Evolutionary conservation across 1,140 invertebrate species (phyloP).

Genomic region (Diploscapter pachys): DNA sequence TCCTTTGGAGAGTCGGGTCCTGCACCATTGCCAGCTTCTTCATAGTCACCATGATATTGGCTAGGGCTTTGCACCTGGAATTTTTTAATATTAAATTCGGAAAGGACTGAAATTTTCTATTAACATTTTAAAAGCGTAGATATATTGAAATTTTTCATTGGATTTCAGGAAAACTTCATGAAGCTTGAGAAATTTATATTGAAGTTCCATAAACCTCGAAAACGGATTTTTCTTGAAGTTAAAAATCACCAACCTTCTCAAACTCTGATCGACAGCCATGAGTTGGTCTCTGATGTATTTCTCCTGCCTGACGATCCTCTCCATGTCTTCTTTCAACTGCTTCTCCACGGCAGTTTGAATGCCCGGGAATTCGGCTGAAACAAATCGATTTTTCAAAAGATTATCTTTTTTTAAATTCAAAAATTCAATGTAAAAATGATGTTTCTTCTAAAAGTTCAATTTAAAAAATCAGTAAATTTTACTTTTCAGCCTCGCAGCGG

Average conservation of each 20-base stretch:
- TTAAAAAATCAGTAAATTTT: neutral
- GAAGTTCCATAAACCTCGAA: too few relatives aligned
- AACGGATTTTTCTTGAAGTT: too few relatives aligned
- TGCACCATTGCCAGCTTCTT: constrained; percentile 58
- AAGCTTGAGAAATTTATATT: too few relatives aligned
- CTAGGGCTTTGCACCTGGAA: constrained; percentile 45
- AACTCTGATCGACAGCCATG: constrained; percentile 41
- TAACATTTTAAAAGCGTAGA: too few relatives aligned
- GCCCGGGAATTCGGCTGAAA: constrained; percentile 43
- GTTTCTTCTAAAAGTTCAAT: neutral
- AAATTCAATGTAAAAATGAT: too few relatives aligned
- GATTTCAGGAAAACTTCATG: neutral
- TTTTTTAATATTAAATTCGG: too few relatives aligned
- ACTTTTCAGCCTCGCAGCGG: constrained; percentile 51
- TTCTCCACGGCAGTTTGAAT: constrained; percentile 20
- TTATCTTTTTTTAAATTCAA: too few relatives aligned
- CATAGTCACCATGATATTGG: constrained; percentile 57
- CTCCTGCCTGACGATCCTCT: constrained; percentile 46
- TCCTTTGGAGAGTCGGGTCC: constrained; percentile 44
- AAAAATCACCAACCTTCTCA: constrained; percentile 20
- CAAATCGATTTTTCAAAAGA: neutral
- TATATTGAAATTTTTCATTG: neutral
- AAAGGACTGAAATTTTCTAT: too few relatives aligned
- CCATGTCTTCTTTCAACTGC: constrained; percentile 46
- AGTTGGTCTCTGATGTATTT: constrained; percentile 48